Conservation (phyloP, 2,113 vertebrate genomes). For the Orcinus orca region DNA sequence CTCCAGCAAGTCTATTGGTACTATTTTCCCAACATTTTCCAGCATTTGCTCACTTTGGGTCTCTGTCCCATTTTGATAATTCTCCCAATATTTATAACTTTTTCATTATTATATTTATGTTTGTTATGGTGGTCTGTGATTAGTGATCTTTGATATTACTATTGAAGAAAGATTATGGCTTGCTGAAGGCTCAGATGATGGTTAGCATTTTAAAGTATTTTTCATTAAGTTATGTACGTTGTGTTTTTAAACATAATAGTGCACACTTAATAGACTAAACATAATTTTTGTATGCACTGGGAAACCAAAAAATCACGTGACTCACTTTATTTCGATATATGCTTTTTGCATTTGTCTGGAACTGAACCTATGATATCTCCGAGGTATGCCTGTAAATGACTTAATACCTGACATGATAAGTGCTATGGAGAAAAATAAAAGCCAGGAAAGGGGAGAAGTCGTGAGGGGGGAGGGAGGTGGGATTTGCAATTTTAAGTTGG, state of each 20-base stretch:
- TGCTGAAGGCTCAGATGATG: not conserved
- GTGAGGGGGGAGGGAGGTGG: not conserved
- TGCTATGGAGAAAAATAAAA: not conserved
- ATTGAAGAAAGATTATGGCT: not conserved
- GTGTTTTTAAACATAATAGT: not conserved
- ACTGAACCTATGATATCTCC: not conserved
- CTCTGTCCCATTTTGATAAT: not conserved
- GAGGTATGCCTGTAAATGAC: not conserved
- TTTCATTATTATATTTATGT: not conserved
- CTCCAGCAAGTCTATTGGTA: not conserved
- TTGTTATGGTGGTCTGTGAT: not conserved
- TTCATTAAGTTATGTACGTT: not conserved
- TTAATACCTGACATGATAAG: not conserved
- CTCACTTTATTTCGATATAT: not conserved
- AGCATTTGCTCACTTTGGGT: not conserved
- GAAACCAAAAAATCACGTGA: not conserved
- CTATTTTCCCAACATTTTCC: not conserved
- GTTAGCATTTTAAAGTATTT: not conserved
- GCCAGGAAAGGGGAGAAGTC: not conserved
- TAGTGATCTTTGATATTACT: not conserved
- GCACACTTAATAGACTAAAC: not conserved
- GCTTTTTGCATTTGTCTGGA: not conserved
- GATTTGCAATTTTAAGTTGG: not conserved
- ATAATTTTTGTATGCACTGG: not conserved
- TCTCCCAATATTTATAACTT: not conserved